phyloP scores from a whole-genome alignment of 2,797 vertebrate genomes.

The Myripristis murdjan region DNA sequence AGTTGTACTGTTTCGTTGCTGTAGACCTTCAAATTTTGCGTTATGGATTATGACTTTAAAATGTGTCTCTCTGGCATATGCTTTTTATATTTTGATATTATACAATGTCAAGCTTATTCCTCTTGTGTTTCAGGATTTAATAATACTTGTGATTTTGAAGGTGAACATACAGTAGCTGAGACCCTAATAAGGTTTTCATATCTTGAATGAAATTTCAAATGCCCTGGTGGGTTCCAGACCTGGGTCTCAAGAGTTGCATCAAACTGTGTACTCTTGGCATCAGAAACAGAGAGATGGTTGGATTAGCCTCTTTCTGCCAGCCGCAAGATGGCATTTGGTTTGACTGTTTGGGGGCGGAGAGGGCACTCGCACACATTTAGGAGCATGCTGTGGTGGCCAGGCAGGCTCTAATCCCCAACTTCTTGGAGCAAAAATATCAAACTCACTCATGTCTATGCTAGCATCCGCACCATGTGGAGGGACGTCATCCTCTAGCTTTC shows the following conservation, averaged over 20 bases:
- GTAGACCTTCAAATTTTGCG: background rate
- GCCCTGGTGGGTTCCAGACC: background rate
- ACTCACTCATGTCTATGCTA: conserved; percentile 17
- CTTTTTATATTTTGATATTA: no score
- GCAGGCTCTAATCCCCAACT: conserved; percentile 5
- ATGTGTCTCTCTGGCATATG: no score
- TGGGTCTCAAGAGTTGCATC: background rate
- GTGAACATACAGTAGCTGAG: background rate
- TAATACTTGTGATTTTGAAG: no score
- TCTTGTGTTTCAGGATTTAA: background rate
- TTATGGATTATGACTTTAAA: no score
- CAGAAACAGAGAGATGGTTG: conserved; percentile 3
- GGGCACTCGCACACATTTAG: conserved; percentile 1
- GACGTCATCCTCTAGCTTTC: background rate
- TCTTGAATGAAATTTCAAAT: conserved; percentile 1
- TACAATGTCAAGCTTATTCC: no score
- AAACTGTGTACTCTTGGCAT: background rate
- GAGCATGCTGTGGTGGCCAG: conserved; percentile 15
- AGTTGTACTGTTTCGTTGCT: background rate
- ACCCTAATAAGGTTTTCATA: background rate
- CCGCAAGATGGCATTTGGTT: conserved; percentile 14
- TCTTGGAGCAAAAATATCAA: conserved; percentile 1
- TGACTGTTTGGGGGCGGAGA: conserved; percentile 16
- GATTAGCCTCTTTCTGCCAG: background rate
- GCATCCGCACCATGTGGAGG: background rate